Evolutionary conservation across 2,113 vertebrate genomes (phyloP), one percentile per base, ranked within the genome.

Genomic region (Hiodon alosoides): DNA sequence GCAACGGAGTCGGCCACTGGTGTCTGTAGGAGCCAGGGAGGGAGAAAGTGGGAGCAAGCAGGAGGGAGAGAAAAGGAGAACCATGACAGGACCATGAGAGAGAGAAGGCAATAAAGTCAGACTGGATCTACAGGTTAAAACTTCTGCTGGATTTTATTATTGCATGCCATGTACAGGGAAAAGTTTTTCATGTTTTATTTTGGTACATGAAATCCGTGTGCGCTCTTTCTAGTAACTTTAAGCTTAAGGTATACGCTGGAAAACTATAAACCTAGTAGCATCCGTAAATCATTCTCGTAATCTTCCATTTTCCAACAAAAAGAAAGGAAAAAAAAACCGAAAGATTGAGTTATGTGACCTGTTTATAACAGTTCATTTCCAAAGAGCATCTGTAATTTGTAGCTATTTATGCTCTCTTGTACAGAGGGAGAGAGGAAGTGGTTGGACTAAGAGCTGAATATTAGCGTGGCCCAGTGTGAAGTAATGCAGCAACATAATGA

Each of bases 391-490:
- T 68, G 54, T 67, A 75, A 75, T 48, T 13, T 67, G 6, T 13
- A 59, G 57, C 60, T 71, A 60, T 71, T 71, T 59, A 71, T 75
- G 65, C 54, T 58, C 65, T 57, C 17, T 52, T 55, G 73, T 75
- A 72, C 73, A 67, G 3, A 17, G 73, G 61, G 61, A 46, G 76
- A 78, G 78, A 17, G 61, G 59, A 14, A 51, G 67, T 60, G 7
- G 68, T 60, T 74, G 73, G 75, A 74, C 78, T 77, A 77, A 79
- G 73, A 76, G 77, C 70, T 7, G 70, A 64, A 75, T 82, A 83
- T 87, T 87, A 87, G 84, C 83, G 86, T 81, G 86, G 85, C 82
- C 82, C 82, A 75, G 76, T 79, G 77, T 84, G 83, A 85, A 85
- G 80, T 79, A 80, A 86, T 79, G 82, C 67, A 70, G 78, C 61